phyloP scores from a whole-genome alignment of 2,113 vertebrate genomes.

The Pleuronectes platessa region DNA sequence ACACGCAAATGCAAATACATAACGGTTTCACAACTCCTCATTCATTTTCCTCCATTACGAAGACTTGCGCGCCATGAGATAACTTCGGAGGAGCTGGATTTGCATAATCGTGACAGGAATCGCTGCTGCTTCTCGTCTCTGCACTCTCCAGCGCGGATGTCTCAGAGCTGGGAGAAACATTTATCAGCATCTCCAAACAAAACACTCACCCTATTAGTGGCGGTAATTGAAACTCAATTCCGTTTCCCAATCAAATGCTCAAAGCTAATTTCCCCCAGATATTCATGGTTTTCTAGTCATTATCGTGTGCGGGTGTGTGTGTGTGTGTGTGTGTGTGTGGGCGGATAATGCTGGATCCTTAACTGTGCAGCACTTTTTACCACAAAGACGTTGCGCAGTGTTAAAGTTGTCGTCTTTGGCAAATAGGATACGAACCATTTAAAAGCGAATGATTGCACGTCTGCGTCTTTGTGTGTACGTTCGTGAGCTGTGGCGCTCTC shows the following conservation, averaged over 20 bases:
- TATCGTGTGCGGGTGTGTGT: not conserved
- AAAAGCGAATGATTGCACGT: slow-evolving; percentile 10
- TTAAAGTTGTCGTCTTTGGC: slow-evolving; percentile 10
- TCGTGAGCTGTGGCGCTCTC: slow-evolving; percentile 5
- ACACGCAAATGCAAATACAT: slow-evolving; percentile 22
- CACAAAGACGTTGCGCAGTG: slow-evolving; percentile 29
- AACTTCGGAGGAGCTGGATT: slow-evolving; percentile 59
- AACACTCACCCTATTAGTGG: slow-evolving; percentile 64
- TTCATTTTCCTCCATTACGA: slow-evolving; percentile 57
- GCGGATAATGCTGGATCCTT: slow-evolving; percentile 23
- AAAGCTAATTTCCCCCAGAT: slow-evolving; percentile 49
- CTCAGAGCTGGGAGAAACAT: slow-evolving; percentile 47
- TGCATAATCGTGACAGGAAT: slow-evolving; percentile 55
- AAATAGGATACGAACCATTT: slow-evolving; percentile 19
- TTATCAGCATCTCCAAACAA: slow-evolving; percentile 64
- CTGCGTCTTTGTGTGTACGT: not conserved
- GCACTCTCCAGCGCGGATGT: slow-evolving; percentile 44
- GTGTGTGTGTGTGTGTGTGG: not conserved
- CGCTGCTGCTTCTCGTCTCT: slow-evolving; percentile 13
- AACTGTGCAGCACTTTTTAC: slow-evolving; percentile 25
- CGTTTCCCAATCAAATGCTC: slow-evolving; percentile 52
- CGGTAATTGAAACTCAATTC: slow-evolving; percentile 70
- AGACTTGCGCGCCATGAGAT: slow-evolving; percentile 35
- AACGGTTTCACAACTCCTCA: slow-evolving; percentile 26
- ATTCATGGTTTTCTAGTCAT: slow-evolving; percentile 44